phyloP scores from a whole-genome alignment of 2,888 invertebrate species.

The Apodemia zela region DNA sequence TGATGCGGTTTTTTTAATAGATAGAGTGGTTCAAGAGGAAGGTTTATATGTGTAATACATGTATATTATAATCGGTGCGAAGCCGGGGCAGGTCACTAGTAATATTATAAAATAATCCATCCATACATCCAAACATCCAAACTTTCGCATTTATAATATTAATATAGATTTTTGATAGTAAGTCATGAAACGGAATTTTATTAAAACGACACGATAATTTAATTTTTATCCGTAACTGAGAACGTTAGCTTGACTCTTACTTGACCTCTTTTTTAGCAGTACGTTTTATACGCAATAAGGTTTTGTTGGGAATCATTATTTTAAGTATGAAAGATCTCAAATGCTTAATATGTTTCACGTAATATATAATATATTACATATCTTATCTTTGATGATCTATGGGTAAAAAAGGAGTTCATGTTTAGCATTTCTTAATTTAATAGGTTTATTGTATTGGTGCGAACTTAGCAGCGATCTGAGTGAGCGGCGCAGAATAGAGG shows the following conservation, averaged over 20 bases:
- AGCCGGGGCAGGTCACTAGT: too few species aligned
- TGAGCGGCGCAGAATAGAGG: constrained; percentile 45
- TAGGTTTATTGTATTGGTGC: constrained; percentile 56
- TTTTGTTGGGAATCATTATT: not conserved
- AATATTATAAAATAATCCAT: too few species aligned
- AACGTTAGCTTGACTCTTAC: constrained; percentile 1
- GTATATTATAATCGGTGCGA: too few species aligned
- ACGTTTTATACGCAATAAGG: not conserved
- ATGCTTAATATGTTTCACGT: not conserved
- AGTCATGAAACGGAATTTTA: not conserved
- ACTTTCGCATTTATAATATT: too few species aligned
- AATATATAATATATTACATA: not conserved
- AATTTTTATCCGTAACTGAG: constrained; percentile 7
- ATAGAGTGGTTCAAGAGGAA: too few species aligned
- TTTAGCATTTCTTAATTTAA: constrained; percentile 40
- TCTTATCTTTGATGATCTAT: not conserved
- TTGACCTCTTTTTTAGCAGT: constrained; percentile 10
- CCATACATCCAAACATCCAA: too few species aligned
- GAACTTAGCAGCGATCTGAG: constrained; percentile 51
- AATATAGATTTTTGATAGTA: not conserved
- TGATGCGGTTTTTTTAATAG: too few species aligned
- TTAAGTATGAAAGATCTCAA: not conserved
- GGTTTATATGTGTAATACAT: too few species aligned
- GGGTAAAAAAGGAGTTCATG: not conserved
- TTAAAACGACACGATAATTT: not conserved